Conservation (phyloP, 1,140 invertebrate genomes). For the Lycorma delicatula region DNA sequence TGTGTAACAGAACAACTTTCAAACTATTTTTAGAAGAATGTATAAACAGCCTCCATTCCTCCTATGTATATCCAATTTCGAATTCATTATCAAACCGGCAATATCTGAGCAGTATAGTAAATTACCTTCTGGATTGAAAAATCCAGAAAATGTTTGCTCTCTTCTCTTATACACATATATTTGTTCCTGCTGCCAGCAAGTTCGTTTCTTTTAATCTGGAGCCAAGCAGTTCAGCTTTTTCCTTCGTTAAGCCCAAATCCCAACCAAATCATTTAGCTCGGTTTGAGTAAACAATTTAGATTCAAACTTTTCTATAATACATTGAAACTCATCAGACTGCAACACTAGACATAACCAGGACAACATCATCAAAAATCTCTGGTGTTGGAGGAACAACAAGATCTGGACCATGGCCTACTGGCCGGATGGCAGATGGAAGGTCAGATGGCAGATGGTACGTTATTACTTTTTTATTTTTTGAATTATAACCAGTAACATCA, state of each 20-base stretch:
- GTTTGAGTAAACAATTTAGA: too few relatives aligned
- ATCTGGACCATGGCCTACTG: conserved; percentile 17
- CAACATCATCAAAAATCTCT: not conserved
- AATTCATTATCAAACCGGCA: conserved; percentile 15
- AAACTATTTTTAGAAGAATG: conserved; percentile 35
- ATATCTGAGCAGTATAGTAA: conserved; percentile 20
- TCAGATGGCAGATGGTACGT: conserved; percentile 13
- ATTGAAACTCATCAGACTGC: not conserved
- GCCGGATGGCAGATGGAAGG: conserved; percentile 16
- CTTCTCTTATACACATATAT: too few relatives aligned
- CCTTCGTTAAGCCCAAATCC: too few relatives aligned
- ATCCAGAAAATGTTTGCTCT: too few relatives aligned
- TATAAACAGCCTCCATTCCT: conserved; percentile 18
- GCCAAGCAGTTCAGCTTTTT: too few relatives aligned
- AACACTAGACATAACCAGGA: not conserved
- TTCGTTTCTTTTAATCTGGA: too few relatives aligned
- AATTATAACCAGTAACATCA: conserved; percentile 21
- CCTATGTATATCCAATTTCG: conserved; percentile 7
- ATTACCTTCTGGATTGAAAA: too few relatives aligned
- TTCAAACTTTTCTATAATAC: not conserved
- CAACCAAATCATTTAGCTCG: too few relatives aligned
- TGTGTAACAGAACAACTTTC: conserved; percentile 36
- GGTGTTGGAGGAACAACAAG: conserved; percentile 18
- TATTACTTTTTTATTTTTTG: conserved; percentile 24
- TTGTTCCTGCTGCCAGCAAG: too few relatives aligned